phyloP scores from a whole-genome alignment of 2,797 vertebrate genomes.

The Adrianichthys oophorus region DNA sequence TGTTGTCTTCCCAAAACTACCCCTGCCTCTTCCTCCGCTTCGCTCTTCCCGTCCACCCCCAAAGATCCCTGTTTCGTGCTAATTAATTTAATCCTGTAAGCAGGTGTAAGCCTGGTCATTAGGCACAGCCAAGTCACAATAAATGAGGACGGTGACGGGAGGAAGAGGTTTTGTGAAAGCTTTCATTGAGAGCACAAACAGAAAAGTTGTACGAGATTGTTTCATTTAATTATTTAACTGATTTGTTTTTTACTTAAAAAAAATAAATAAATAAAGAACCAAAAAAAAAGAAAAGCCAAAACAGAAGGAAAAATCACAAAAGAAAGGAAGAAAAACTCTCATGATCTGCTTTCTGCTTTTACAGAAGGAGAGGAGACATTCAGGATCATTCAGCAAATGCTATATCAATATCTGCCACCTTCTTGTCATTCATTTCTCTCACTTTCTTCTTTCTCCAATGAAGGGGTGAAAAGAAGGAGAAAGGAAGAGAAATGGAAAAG shows the following conservation, averaged over 20 bases:
- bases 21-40: slow-evolving; percentile 29
- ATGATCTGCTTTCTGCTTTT: slow-evolving; percentile 34
- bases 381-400: slow-evolving; percentile 47
- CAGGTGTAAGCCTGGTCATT: slow-evolving; percentile 84
- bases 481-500: slow-evolving; percentile 50
- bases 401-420: slow-evolving; percentile 55
- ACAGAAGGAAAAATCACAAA: slow-evolving; percentile 9
- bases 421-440: slow-evolving; percentile 46
- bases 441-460: slow-evolving; percentile 50
- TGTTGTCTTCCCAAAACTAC: slow-evolving; percentile 38
- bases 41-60: slow-evolving; percentile 27
- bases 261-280: no score
- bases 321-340: background rate
- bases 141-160: slow-evolving; percentile 61
- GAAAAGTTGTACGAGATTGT: slow-evolving; percentile 59
- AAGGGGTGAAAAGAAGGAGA: slow-evolving; percentile 54
- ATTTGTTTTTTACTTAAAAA: slow-evolving; percentile 41
- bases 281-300: slow-evolving; percentile 5
- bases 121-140: slow-evolving; percentile 75
- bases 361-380: slow-evolving; percentile 23
- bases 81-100: slow-evolving; percentile 88
- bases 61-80: slow-evolving; percentile 78
- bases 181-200: slow-evolving; percentile 74
- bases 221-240: slow-evolving; percentile 17
- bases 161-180: slow-evolving; percentile 68